A percentile compares a stretch with the other conserved stretches of the same genome.
Evolutionary conservation across 2,888 invertebrate genomes (phyloP).

Genomic region (Heliconius sara): DNA sequence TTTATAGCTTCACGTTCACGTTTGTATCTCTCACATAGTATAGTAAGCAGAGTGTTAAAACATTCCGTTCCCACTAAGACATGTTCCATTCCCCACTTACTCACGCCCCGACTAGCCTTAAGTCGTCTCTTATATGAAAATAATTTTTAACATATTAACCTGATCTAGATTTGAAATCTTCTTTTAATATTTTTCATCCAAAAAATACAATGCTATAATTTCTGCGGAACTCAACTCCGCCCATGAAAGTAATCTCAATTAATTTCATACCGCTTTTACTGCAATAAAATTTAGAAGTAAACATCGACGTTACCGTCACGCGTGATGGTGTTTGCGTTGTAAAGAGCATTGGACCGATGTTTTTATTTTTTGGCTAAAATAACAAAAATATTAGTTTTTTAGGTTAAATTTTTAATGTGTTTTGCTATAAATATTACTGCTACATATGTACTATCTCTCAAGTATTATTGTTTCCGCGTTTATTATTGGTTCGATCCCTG

Average conservation of each 20-base stretch:
- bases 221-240: background rate
- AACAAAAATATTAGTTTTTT: slow-evolving; percentile 15
- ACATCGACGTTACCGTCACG: slow-evolving; percentile 15
- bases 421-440: background rate
- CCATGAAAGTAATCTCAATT: slow-evolving; percentile 1
- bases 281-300: slow-evolving; percentile 25
- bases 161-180: no score
- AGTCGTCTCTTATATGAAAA: no score
- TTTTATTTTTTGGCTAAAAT: slow-evolving; percentile 13
- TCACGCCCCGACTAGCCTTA: no score
- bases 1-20: background rate
- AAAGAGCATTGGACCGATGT: slow-evolving; percentile 15
- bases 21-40: background rate
- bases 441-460: background rate
- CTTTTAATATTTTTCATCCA: no score
- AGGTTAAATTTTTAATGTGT: slow-evolving; percentile 3
- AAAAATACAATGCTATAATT: no score
- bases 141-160: no score
- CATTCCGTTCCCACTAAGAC: background rate
- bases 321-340: slow-evolving; percentile 24
- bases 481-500: no score
- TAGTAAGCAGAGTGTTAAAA: background rate
- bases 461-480: no score
- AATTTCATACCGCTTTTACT: slow-evolving; percentile 15
- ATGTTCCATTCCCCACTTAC: background rate